Conservation (phyloP, 2,113 vertebrate genomes). For the Lipotes vexillifer region DNA sequence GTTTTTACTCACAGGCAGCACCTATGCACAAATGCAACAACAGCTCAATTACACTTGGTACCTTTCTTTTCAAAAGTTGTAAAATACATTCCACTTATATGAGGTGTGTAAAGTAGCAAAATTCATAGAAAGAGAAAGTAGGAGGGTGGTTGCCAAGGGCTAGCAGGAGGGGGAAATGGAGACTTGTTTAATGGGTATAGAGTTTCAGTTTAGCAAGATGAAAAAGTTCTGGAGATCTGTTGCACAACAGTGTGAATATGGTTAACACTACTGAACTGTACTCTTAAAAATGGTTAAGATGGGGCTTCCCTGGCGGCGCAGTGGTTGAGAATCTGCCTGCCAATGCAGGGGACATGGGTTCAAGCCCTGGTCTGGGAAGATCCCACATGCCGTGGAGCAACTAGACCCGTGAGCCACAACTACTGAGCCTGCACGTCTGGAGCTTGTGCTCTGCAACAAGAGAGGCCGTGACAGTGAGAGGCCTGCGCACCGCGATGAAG, state of each 20-base stretch:
- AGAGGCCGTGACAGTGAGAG: too few species aligned
- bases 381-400: too few species aligned
- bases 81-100: not conserved
- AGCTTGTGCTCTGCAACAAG: too few species aligned
- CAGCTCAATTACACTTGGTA: not conserved
- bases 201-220: not conserved
- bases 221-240: not conserved
- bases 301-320: not conserved
- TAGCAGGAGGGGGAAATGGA: not conserved
- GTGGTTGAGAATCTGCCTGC: too few species aligned
- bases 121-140: slow-evolving; percentile 20
- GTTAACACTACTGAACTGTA: not conserved
- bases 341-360: too few species aligned
- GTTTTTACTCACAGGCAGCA: slow-evolving; percentile 89
- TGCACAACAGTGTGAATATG: not conserved
- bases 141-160: not conserved
- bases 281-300: not conserved
- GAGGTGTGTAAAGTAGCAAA: not conserved
- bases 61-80: not conserved
- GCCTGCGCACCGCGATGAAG: too few species aligned
- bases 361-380: too few species aligned
- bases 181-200: not conserved
- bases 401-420: too few species aligned
- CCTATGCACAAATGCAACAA: slow-evolving; percentile 74
- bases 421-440: too few species aligned